phyloP scores from a whole-genome alignment of 2,797 vertebrate genomes.

The Mormyrus hasselquistii region DNA sequence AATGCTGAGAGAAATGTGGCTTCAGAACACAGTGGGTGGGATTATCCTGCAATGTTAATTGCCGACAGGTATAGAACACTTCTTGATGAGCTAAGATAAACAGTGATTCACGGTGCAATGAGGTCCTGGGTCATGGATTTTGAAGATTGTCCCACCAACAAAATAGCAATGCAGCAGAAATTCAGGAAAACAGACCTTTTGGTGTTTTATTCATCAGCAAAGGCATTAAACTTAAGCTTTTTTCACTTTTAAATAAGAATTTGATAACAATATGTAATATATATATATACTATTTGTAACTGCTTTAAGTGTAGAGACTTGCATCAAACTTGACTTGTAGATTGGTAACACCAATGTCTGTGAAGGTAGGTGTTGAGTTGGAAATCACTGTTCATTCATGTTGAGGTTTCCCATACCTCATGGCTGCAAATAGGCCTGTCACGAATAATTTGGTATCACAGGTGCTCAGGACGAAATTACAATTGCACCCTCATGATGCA shows the following conservation, averaged over 20 bases:
- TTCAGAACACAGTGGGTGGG: background rate
- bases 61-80: conserved; percentile 4
- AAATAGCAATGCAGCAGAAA: background rate
- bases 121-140: background rate
- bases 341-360: background rate
- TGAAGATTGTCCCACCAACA: background rate
- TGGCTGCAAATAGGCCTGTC: background rate
- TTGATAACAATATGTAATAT: background rate
- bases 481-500: background rate
- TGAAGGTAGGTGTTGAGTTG: background rate
- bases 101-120: background rate
- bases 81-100: conserved; percentile 2
- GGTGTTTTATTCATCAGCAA: background rate
- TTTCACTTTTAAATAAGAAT: background rate
- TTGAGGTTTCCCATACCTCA: background rate
- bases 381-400: background rate
- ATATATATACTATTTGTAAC: background rate
- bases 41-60: background rate
- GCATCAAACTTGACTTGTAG: too few relatives aligned
- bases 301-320: background rate
- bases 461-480: background rate
- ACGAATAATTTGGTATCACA: background rate
- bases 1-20: background rate
- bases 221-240: background rate
- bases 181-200: background rate